phyloP scores from a whole-genome alignment of 2,888 invertebrate genomes.

The Tenthredo scrophulariae region DNA sequence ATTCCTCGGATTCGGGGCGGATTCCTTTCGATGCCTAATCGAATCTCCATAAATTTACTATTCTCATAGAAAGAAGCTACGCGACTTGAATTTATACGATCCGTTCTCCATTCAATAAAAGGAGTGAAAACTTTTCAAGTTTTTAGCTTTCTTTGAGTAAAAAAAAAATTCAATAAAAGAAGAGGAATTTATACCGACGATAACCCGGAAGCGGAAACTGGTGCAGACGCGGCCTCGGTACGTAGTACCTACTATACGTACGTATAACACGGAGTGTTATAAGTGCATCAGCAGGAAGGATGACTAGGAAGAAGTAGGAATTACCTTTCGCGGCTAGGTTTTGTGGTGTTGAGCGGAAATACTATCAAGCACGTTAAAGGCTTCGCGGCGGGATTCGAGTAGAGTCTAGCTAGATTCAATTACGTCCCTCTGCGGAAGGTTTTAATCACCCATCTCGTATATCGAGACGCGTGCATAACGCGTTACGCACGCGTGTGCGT shows the following conservation, averaged over 20 bases:
- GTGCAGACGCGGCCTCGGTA: neutral
- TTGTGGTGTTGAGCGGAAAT: slow-evolving; percentile 27
- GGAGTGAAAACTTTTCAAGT: neutral
- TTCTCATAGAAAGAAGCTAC: neutral
- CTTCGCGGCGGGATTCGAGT: slow-evolving; percentile 15
- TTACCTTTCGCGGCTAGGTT: slow-evolving; percentile 11
- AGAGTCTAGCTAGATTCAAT: slow-evolving; percentile 35
- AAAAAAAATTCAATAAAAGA: no score
- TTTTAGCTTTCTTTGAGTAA: neutral
- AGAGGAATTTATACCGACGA: neutral
- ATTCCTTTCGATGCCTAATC: neutral
- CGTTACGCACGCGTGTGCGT: neutral
- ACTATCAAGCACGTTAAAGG: slow-evolving; percentile 12
- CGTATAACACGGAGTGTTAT: neutral
- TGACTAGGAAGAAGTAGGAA: neutral
- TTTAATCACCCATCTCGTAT: slow-evolving; percentile 17
- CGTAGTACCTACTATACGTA: neutral
- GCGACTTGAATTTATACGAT: neutral
- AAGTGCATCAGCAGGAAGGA: slow-evolving; percentile 12
- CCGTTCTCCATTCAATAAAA: no score
- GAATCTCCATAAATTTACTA: neutral
- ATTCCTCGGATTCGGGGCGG: neutral
- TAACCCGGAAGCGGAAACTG: slow-evolving; percentile 38
- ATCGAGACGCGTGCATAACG: slow-evolving; percentile 1
- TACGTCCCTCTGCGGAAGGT: neutral